phyloP scores from a whole-genome alignment of 2,113 vertebrate species.

The Symphodus melops region DNA sequence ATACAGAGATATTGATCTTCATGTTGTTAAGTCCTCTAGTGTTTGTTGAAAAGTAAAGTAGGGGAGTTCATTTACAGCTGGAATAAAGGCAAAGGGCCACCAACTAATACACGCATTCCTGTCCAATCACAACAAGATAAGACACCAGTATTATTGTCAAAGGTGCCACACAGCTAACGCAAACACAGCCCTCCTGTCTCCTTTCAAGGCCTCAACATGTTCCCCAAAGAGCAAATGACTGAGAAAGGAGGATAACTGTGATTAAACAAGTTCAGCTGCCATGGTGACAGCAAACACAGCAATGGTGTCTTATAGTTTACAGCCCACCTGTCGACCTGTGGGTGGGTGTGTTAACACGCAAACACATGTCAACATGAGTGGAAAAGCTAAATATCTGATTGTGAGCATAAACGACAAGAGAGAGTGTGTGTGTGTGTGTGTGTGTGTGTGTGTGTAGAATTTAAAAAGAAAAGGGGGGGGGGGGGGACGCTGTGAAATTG shows the following conservation, averaged over 20 bases:
- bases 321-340: background rate
- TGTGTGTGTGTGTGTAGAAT: background rate
- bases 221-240: background rate
- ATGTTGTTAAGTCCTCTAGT: no score
- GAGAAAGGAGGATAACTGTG: background rate
- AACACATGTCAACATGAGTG: background rate
- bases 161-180: background rate
- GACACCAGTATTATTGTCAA: background rate
- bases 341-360: background rate
- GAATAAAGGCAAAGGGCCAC: background rate
- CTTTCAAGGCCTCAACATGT: background rate
- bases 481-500: no score
- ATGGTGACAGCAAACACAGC: background rate
- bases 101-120: background rate
- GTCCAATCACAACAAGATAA: slow-evolving; percentile 2
- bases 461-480: no score
- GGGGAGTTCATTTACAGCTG: background rate
- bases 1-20: no score
- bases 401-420: slow-evolving; percentile 4
- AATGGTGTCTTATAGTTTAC: background rate
- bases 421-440: background rate
- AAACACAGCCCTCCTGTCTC: background rate
- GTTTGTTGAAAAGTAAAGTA: background rate
- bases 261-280: slow-evolving; percentile 8
- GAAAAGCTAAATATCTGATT: slow-evolving; percentile 20